Percentiles rank a stretch among this genome's conserved stretches.
Evolutionary conservation across 2,113 vertebrate genomes (phyloP).

Genomic region (Rattus rattus): DNA sequence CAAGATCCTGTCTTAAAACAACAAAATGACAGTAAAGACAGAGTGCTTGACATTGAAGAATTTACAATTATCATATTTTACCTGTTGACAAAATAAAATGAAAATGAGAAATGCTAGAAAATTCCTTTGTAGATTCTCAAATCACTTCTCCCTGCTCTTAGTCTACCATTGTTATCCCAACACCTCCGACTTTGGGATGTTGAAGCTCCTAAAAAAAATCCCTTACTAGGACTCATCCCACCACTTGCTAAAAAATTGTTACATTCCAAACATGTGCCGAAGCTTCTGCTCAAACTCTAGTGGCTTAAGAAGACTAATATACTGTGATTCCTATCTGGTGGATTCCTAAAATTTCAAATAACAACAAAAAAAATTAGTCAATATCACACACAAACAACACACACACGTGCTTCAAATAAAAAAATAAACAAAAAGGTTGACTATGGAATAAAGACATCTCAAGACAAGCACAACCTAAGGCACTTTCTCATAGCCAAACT

Average conservation of each 20-base stretch:
- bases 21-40: neutral
- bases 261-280: neutral
- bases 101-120: constrained; percentile 4
- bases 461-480: neutral
- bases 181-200: neutral
- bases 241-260: constrained; percentile 3
- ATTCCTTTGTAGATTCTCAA: constrained; percentile 26
- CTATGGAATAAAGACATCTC: neutral
- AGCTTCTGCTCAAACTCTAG: neutral
- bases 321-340: neutral
- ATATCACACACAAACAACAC: too few species aligned
- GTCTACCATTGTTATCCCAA: constrained; percentile 6
- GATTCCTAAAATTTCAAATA: neutral
- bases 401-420: neutral
- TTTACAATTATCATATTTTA: neutral
- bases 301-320: neutral
- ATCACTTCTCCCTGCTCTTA: neutral
- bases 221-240: neutral
- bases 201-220: constrained; percentile 41
- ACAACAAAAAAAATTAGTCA: neutral
- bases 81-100: constrained; percentile 37
- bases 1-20: neutral
- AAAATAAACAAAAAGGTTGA: neutral
- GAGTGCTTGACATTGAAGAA: constrained; percentile 34
- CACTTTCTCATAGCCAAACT: neutral